Conservation (phyloP, 2,797 vertebrate species). For the Lagorchestes hirsutus region DNA sequence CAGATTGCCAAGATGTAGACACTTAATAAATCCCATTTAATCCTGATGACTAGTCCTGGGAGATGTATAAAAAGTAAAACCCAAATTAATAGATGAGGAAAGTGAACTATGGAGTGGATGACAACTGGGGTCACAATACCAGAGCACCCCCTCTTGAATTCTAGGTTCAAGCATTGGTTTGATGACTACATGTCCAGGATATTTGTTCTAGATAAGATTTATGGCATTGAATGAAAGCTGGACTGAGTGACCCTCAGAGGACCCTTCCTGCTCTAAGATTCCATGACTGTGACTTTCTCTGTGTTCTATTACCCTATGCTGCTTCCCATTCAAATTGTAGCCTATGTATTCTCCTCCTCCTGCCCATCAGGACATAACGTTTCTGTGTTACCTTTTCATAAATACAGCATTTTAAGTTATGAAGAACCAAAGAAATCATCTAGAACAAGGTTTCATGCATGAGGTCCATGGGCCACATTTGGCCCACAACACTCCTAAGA, state of each 20-base stretch:
- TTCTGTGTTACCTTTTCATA: neutral
- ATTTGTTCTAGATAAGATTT: neutral
- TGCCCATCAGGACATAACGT: neutral
- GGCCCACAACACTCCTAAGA: neutral
- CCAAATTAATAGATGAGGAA: neutral
- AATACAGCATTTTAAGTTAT: neutral
- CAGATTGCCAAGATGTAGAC: neutral
- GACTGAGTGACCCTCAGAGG: neutral
- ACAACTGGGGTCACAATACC: neutral
- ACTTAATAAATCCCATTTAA: neutral
- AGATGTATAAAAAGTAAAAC: neutral
- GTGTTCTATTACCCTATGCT: neutral
- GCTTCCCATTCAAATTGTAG: accelerated
- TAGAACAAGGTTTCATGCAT: neutral
- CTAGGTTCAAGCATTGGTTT: neutral
- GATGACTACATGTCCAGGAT: neutral
- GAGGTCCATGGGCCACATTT: neutral
- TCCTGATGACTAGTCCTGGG: neutral
- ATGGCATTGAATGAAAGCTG: neutral
- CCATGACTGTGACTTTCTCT: neutral
- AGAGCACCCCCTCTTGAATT: neutral
- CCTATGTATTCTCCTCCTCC: neutral
- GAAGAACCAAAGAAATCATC: neutral
- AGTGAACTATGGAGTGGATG: accelerated
- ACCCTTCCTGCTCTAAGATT: neutral